Evolutionary conservation across 1,140 invertebrate species (phyloP).

Genomic region (Calliphora vicina): DNA sequence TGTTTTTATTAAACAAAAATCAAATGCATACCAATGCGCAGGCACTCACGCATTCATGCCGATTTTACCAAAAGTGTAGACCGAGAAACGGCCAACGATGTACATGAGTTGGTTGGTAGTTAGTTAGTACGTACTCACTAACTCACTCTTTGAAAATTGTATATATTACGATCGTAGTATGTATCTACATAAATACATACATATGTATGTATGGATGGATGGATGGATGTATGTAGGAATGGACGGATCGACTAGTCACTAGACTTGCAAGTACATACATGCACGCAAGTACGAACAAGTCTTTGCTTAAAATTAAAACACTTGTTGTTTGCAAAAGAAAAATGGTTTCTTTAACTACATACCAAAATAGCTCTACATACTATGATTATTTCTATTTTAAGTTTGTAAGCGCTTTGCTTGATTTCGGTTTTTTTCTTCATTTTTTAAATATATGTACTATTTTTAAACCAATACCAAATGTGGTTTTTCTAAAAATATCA

Average conservation of each 20-base stretch:
- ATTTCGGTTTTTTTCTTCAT: background rate
- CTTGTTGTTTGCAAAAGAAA: background rate
- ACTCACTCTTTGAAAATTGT: background rate
- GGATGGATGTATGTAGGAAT: background rate
- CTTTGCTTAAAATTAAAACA: background rate
- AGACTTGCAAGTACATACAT: background rate
- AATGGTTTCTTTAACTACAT: background rate
- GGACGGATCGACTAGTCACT: background rate
- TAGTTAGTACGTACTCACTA: background rate
- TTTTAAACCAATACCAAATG: conserved; percentile 41
- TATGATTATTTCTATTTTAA: conserved; percentile 11
- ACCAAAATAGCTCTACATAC: background rate
- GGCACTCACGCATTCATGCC: conserved; percentile 10
- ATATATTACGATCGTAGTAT: too few species aligned
- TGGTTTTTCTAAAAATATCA: conserved; percentile 43
- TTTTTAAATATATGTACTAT: conserved; percentile 29
- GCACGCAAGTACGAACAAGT: background rate
- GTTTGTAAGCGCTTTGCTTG: background rate
- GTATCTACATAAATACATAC: too few species aligned
- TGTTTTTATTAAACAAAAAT: background rate
- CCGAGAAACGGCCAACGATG: background rate
- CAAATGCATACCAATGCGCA: conserved; percentile 17
- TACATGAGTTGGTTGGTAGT: too few species aligned
- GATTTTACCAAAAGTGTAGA: background rate
- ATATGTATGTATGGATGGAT: background rate